phyloP scores from a whole-genome alignment of 2,888 invertebrate species.

The Nesidiocoris tenuis region DNA sequence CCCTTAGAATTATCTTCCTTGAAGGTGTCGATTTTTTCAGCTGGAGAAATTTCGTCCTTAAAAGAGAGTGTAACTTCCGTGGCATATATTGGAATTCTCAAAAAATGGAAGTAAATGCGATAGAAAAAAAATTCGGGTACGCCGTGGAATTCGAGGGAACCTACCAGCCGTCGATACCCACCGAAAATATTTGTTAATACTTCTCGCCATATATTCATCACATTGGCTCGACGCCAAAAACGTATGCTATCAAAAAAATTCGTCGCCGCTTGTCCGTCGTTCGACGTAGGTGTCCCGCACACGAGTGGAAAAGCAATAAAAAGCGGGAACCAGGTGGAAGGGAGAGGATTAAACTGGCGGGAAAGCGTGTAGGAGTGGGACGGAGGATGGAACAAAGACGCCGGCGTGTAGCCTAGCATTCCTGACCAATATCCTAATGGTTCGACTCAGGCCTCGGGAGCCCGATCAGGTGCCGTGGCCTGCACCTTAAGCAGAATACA shows the following conservation, averaged over 20 bases:
- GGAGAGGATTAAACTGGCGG: not conserved
- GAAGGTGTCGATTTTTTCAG: too few species aligned
- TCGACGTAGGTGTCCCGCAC: not conserved
- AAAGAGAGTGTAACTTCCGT: too few species aligned
- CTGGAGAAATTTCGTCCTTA: too few species aligned
- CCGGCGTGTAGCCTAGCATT: not conserved
- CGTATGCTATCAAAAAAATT: not conserved
- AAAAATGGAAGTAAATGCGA: too few species aligned
- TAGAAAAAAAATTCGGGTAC: too few species aligned
- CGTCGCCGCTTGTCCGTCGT: not conserved
- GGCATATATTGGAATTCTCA: too few species aligned
- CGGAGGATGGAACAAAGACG: not conserved
- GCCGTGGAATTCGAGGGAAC: too few species aligned
- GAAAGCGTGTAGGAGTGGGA: not conserved
- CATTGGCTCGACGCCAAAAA: not conserved
- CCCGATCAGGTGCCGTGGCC: not conserved
- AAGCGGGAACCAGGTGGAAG: not conserved
- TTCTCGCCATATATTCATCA: not conserved
- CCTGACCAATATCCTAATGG: not conserved
- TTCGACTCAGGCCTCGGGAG: not conserved
- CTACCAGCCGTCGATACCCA: too few species aligned
- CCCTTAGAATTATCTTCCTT: too few species aligned
- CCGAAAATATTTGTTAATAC: too few species aligned
- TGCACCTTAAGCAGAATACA: not conserved
- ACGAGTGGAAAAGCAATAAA: not conserved